phyloP scores from a whole-genome alignment of 2,797 vertebrate genomes.

The Scleropages formosus region DNA sequence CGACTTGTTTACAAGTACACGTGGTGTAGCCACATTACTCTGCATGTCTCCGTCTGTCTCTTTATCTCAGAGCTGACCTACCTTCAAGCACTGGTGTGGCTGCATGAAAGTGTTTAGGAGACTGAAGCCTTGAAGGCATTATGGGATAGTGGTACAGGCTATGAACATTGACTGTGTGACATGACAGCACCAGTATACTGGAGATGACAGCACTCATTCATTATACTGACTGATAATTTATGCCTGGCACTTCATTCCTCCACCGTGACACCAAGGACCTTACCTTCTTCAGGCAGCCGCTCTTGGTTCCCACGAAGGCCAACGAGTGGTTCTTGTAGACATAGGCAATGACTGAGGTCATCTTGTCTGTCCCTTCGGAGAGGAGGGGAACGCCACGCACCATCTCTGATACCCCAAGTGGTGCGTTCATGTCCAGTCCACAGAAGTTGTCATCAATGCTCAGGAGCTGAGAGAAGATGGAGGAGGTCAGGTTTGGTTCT shows the following conservation, averaged over 20 bases:
- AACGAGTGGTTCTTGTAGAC: constrained; percentile 98
- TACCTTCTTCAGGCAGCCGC: constrained; percentile 95
- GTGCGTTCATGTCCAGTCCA: constrained; percentile 97
- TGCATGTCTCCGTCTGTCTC: not conserved
- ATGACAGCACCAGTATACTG: not conserved
- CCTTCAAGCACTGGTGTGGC: too few relatives aligned
- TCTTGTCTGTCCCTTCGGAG: constrained; percentile 87
- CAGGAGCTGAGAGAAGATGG: constrained; percentile 75
- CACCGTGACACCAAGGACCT: constrained; percentile 43
- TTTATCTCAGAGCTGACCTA: too few relatives aligned
- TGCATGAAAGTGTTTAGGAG: too few relatives aligned
- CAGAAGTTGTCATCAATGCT: constrained; percentile 99
- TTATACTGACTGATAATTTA: too few relatives aligned
- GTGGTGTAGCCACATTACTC: not conserved
- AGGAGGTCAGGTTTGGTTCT: not conserved
- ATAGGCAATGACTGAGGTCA: constrained; percentile 93
- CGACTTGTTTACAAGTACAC: not conserved
- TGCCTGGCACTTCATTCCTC: not conserved
- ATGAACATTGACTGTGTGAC: too few relatives aligned
- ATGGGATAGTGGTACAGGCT: too few relatives aligned
- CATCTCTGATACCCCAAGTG: constrained; percentile 94
- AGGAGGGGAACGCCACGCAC: constrained; percentile 88
- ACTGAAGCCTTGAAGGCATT: too few relatives aligned
- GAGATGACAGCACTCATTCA: not conserved
- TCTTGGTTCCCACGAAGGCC: constrained; percentile 95